A percentile compares a stretch with the other conserved stretches of the same genome.
Evolutionary conservation across 2,113 vertebrate genomes (phyloP).

Genomic region (Aldabrachelys gigantea): DNA sequence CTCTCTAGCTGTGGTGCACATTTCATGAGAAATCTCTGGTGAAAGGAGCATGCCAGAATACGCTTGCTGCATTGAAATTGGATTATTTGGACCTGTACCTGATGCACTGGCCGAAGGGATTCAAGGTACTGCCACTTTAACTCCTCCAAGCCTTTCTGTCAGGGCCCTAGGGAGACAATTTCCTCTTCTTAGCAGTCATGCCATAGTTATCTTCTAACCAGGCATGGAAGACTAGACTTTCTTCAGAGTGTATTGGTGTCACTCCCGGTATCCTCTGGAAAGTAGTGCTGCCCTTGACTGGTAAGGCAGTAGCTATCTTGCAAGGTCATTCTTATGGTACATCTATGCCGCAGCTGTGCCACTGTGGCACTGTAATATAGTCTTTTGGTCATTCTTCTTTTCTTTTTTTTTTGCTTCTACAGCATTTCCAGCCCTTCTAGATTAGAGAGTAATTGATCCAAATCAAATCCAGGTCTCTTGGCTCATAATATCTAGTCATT

Average conservation of each 20-base stretch:
- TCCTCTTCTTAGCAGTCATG: not conserved
- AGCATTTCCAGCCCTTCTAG: not conserved
- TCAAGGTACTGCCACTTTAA: slow-evolving; percentile 73
- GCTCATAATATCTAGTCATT: not conserved
- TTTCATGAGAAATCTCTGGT: slow-evolving; percentile 80
- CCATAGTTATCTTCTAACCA: not conserved
- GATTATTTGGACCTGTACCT: slow-evolving; percentile 86
- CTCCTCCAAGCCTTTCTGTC: not conserved
- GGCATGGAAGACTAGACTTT: not conserved
- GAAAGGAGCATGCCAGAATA: slow-evolving; percentile 76
- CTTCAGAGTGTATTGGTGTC: not conserved
- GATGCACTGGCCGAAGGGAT: slow-evolving; percentile 80
- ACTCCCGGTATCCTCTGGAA: not conserved
- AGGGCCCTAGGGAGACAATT: not conserved
- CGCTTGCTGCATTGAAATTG: slow-evolving; percentile 78
- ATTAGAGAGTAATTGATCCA: not conserved
- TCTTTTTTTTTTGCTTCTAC: not conserved
- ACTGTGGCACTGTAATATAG: not conserved
- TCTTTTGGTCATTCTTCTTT: not conserved
- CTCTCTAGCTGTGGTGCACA: slow-evolving; percentile 81
- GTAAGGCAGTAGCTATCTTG: not conserved
- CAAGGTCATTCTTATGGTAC: not conserved
- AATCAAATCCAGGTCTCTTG: not conserved
- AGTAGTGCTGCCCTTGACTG: not conserved
- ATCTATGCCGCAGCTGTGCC: not conserved